Evolutionary conservation across 2,113 vertebrate genomes (phyloP), one percentile per base, ranked within the genome.

Genomic region (Elephantulus edwardii): DNA sequence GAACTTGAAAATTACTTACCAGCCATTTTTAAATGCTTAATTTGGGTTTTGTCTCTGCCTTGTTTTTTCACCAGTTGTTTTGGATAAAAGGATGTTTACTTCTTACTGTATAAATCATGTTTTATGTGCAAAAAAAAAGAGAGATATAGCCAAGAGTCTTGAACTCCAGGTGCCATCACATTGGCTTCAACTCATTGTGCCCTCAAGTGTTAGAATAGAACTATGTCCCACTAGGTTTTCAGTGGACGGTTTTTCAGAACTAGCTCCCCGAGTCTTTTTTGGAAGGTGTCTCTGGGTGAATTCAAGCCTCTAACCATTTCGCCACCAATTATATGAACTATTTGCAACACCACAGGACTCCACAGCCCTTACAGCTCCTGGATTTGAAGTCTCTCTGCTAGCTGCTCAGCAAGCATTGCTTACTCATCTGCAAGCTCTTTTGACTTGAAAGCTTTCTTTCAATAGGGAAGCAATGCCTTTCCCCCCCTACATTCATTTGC

Each of bases 81-180:
- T 92, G 91, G 46, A 66, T 92, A 90, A 94, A 38, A 40, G 71
- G 54, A 80, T 92, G 52, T 96, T 95, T 95, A 86, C 48, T 88
- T 92, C 48, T 91, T 91, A 83, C 82, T 95, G 86, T 92, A 86
- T 94, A 94, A 93, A 92, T 84, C 70, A 87, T 72, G 35, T 93
- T 93, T 93, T 85, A 64, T 91, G 58, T 83, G 76, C 62, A 88
- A n/a, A 93, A 86, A 44, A n/a, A n/a, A n/a, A n/a, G n/a, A n/a
- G n/a, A n/a, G n/a, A n/a, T n/a, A n/a, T 0, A 10, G 11, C 20
- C 54, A 38, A 8, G 1, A n/a, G 17, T 28, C 48, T 10, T 33
- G 56, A 33, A 19, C 19, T 38, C 30, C 64, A 3, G 64, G 17
- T n/a, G n/a, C 16, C n/a, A n/a, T 17, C 19, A 20, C 17, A 14